Base-by-base conservation (phyloP, 2,888 invertebrate species). In the Cephus pygmeus region DNA sequence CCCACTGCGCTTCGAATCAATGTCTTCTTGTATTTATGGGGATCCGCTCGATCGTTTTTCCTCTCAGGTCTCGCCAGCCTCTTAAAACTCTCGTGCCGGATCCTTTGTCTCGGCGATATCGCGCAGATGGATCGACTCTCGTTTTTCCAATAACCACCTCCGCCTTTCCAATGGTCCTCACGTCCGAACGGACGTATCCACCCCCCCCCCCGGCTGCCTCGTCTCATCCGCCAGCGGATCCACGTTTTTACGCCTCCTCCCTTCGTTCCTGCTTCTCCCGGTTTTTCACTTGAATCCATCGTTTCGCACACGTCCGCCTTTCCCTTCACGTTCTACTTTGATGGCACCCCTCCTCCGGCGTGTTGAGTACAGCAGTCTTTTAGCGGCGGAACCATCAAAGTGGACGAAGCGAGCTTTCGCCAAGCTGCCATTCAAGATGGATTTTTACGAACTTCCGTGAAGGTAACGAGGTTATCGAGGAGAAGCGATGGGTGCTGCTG, bases 91-190 rank as follows among this genome's bases (percentile, higher is more conserved):
- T 36, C 36, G 73, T 31, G 30, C 56, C 73, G n/a, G 68, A 69
- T 79, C 73, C 76, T 75, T 78, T 80, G 76, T 83, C 78, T 78
- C 75, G 79, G 74, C 77, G 77, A 83, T 81, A 83, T 81, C 73
- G 81, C 77, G 80, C 80, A 79, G 80, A 40, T 40, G 15, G 40
- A 82, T 81, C 79, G 80, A 78, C 79, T 78, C 75, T 15, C 77
- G 76, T 82, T 83, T 79, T 81, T 76, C 80, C 82, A 78, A 81
- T 78, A 79, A 76, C 34, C 79, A 76, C 76, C 71, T 34, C 69
- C 30, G 77, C 68, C 73, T 75, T 75, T 56, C n/a, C 36, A 31
- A 31, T 11, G 40, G 30, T 69, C 75, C 71, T 71, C 77, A 36
- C 75, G 33, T 56, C 33, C 73, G 23, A 23, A 34, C 34, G 31